Evolutionary conservation across 2,888 invertebrate genomes (phyloP).

Genomic region (Boloria euphrosyne): DNA sequence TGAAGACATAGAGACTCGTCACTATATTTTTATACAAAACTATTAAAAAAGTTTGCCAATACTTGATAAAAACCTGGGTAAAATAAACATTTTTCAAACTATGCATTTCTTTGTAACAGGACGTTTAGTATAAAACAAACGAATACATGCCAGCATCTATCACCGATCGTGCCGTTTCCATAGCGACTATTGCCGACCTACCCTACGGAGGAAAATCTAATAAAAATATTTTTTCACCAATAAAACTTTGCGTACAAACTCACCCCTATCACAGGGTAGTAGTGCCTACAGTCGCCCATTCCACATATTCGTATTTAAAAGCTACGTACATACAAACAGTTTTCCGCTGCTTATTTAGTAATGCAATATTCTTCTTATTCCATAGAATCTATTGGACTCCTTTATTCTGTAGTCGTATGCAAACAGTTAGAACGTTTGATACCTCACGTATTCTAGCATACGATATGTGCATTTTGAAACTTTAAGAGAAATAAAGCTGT

Average conservation of each 20-base stretch:
- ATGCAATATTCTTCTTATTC: conserved; percentile 57
- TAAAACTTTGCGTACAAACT: conserved; percentile 10
- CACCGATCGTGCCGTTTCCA: conserved; percentile 58
- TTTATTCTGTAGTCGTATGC: conserved; percentile 35
- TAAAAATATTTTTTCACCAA: conserved; percentile 52
- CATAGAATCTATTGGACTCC: conserved; percentile 46
- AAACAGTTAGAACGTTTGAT: conserved; percentile 34
- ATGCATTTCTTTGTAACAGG: conserved; percentile 32
- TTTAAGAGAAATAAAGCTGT: conserved; percentile 10
- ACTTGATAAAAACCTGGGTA: not conserved
- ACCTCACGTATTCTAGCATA: conserved; percentile 23
- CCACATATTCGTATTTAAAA: conserved; percentile 37
- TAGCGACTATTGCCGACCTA: conserved; percentile 60
- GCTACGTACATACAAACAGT: conserved; percentile 53
- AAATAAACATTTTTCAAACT: conserved; percentile 31
- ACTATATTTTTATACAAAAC: too few relatives aligned
- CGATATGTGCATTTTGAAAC: conserved; percentile 17
- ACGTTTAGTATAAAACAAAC: conserved; percentile 47
- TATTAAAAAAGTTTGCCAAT: too few relatives aligned
- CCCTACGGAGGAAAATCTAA: conserved; percentile 61
- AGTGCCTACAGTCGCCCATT: conserved; percentile 34
- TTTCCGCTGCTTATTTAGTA: conserved; percentile 61
- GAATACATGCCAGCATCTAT: conserved; percentile 39
- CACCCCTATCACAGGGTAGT: conserved; percentile 7
- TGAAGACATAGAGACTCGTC: too few relatives aligned